Evolutionary conservation across 35 echinoderm and acorn worm genomes (phyloP).

Genomic region (Apostichopus parvimensis): DNA sequence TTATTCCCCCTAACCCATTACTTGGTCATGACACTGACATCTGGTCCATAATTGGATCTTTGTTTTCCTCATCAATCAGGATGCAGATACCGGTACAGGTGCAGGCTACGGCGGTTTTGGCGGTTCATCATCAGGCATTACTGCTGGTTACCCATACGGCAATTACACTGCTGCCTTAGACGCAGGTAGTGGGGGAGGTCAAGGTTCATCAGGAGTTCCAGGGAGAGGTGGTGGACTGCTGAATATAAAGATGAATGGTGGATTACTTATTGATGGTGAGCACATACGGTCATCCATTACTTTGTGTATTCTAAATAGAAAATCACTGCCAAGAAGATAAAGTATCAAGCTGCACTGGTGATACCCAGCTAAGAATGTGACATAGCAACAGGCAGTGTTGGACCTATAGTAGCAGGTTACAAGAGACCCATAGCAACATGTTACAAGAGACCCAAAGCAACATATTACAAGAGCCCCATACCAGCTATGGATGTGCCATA

Average conservation of each 20-base stretch:
- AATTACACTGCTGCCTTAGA: slow-evolving; percentile 42
- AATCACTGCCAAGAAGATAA: too few relatives aligned
- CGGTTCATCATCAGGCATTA: slow-evolving; percentile 47
- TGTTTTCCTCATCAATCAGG: background rate
- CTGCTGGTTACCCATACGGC: slow-evolving; percentile 61
- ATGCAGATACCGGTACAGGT: slow-evolving; percentile 56
- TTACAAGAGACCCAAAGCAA: too few relatives aligned
- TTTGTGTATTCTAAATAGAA: too few relatives aligned
- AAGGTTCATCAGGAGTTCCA: slow-evolving; percentile 54
- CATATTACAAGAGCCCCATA: too few relatives aligned
- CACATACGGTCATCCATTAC: background rate
- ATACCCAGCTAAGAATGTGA: too few relatives aligned
- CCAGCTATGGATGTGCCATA: too few relatives aligned
- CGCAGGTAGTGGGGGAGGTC: slow-evolving; percentile 78
- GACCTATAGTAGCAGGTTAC: too few relatives aligned
- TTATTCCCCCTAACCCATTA: background rate
- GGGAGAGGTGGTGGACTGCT: slow-evolving; percentile 78
- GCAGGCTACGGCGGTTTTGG: slow-evolving; percentile 84
- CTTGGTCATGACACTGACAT: background rate
- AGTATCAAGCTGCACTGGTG: too few relatives aligned
- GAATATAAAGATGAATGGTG: slow-evolving; percentile 64
- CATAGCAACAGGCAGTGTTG: too few relatives aligned
- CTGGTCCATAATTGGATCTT: background rate
- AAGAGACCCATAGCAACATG: too few relatives aligned
- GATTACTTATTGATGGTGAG: slow-evolving; percentile 69